Conservation (phyloP, 2,888 invertebrate species). For the Scaeva pyrastri region DNA sequence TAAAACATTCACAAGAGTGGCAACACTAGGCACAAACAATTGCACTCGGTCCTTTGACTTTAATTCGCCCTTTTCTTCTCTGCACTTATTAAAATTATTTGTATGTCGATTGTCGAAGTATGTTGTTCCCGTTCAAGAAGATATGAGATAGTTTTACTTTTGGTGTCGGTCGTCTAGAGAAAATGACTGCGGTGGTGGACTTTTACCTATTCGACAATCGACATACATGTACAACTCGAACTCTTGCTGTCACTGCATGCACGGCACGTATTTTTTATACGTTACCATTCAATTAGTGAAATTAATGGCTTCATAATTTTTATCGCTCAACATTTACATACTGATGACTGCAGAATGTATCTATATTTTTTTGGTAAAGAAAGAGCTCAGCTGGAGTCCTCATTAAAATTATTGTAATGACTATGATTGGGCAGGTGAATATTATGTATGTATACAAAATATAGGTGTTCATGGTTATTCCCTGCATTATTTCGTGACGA, state of each 20-base stretch:
- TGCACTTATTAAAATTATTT: constrained; percentile 66
- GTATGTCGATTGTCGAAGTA: constrained; percentile 39
- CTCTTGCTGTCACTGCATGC: constrained; percentile 29
- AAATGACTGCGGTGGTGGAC: neutral
- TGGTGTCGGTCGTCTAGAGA: neutral
- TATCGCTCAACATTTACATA: constrained; percentile 71
- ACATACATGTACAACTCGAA: constrained; percentile 22
- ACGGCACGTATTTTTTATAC: constrained; percentile 43
- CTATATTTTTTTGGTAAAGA: neutral
- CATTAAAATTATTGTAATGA: constrained; percentile 66
- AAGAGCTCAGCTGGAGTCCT: constrained; percentile 63
- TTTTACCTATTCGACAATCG: neutral
- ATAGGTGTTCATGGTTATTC: constrained; percentile 27
- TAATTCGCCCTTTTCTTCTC: neutral
- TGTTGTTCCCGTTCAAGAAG: neutral
- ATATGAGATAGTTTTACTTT: neutral
- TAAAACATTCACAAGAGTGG: too few relatives aligned
- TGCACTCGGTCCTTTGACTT: constrained; percentile 3
- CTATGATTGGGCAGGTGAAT: constrained; percentile 71
- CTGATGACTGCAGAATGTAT: constrained; percentile 57
- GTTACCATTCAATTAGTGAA: constrained; percentile 71
- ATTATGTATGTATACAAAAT: neutral
- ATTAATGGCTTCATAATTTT: constrained; percentile 74
- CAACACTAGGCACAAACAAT: constrained; percentile 22
- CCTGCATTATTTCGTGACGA: constrained; percentile 11